Conservation (phyloP, 2,113 vertebrate genomes). For the Kobus ellipsiprymnus region DNA sequence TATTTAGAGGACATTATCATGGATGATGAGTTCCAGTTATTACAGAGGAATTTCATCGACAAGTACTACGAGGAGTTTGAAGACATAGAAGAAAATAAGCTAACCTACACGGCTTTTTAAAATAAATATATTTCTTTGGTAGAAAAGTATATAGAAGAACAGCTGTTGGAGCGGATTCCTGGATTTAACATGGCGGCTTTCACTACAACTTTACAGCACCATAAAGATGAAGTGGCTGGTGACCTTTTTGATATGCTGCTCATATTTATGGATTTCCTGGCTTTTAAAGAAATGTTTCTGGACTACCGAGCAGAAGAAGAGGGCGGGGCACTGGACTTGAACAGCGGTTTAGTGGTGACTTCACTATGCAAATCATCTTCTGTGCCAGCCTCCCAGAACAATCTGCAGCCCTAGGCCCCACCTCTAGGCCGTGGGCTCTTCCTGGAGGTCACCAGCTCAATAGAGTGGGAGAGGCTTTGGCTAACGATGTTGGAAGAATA, state of each 20-base stretch:
- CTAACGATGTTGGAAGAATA: background rate
- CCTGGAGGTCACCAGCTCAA: background rate
- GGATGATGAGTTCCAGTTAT: background rate
- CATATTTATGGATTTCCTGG: constrained; percentile 95
- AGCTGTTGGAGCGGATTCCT: constrained; percentile 87
- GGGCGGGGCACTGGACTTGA: constrained; percentile 88
- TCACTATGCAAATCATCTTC: constrained; percentile 81
- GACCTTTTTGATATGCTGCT: constrained; percentile 97
- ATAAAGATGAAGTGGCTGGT: constrained; percentile 92
- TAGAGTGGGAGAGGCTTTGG: background rate
- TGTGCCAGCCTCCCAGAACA: constrained; percentile 66
- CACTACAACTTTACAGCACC: constrained; percentile 85
- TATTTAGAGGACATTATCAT: background rate
- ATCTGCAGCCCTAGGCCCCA: constrained; percentile 10
- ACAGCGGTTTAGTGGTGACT: constrained; percentile 87
- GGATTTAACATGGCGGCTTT: constrained; percentile 91
- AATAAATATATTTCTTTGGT: constrained; percentile 81
- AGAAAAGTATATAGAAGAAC: constrained; percentile 93
- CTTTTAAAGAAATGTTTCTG: constrained; percentile 98
- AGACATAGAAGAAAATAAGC: background rate
- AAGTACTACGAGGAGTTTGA: background rate
- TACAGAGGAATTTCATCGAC: background rate
- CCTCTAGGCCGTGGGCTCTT: background rate
- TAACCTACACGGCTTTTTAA: background rate
- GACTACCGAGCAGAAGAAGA: constrained; percentile 95